These are phyloP conservation scores for Epizoanthus scotinus DNA, from an alignment of 92 coral and sea anemone species.

Conservation along the genomic window DNA sequence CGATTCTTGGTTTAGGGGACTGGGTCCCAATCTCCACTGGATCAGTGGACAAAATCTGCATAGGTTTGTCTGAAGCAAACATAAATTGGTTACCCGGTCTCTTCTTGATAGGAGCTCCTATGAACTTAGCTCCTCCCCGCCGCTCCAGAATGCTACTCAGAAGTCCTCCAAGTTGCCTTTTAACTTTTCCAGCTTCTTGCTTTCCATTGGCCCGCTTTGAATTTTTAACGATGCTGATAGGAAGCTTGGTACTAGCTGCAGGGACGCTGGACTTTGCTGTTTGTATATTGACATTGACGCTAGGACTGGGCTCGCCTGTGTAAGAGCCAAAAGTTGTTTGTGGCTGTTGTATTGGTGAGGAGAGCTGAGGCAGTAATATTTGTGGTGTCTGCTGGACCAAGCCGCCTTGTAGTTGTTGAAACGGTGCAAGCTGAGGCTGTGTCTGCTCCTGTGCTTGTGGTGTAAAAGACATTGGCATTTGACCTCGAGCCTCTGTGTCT, in stretches of 20 bases:
- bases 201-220: slow-evolving; percentile 47
- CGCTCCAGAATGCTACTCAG: slow-evolving; percentile 61
- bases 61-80: slow-evolving; percentile 56
- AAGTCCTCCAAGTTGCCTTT: slow-evolving; percentile 68
- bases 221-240: background rate
- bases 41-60: slow-evolving; percentile 66
- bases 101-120: slow-evolving; percentile 56
- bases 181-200: slow-evolving; percentile 35
- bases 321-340: slow-evolving; percentile 24
- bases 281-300: slow-evolving; percentile 64
- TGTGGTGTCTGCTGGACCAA: slow-evolving; percentile 29
- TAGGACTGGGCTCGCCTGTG: slow-evolving; percentile 42
- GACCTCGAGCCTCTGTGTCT: slow-evolving; percentile 23
- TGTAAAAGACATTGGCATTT: slow-evolving; percentile 13
- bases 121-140: slow-evolving; percentile 68
- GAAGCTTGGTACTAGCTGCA: background rate
- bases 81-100: slow-evolving; percentile 51
- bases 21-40: slow-evolving; percentile 57
- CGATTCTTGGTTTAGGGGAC: slow-evolving; percentile 54
- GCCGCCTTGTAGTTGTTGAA: slow-evolving; percentile 36
- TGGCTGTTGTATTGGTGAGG: slow-evolving; percentile 24
- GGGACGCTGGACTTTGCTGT: slow-evolving; percentile 67
- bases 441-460: background rate
- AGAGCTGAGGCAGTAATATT: slow-evolving; percentile 26
- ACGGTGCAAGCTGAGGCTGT: slow-evolving; percentile 9